These are phyloP conservation scores for Toxostoma redivivum DNA, from an alignment of 2,113 vertebrate genomes.

Conservation along the genomic window DNA sequence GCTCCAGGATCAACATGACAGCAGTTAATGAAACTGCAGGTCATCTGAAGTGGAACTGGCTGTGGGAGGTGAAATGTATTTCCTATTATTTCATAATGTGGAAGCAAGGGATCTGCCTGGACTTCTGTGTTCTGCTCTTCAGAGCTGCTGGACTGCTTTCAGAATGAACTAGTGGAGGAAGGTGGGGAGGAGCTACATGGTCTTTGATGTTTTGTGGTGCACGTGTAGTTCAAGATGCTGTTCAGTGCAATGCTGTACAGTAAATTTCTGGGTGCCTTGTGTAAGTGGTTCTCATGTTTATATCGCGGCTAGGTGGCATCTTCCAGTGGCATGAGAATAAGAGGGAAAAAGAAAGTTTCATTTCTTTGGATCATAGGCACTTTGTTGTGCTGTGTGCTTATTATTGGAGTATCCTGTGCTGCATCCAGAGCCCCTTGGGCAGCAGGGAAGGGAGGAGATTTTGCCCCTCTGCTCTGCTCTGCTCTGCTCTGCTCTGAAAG, in stretches of 20 bases:
- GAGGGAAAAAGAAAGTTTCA: neutral
- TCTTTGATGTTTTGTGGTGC: neutral
- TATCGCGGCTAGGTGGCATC: neutral
- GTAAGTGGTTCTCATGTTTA: neutral
- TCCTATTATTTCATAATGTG: neutral
- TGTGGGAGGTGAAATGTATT: neutral
- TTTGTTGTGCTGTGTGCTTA: neutral
- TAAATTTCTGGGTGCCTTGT: neutral
- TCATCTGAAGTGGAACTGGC: neutral
- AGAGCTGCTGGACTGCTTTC: neutral
- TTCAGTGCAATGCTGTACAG: neutral
- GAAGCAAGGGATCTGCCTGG: neutral
- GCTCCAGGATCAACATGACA: neutral
- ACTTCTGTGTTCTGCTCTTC: neutral
- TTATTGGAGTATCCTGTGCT: neutral
- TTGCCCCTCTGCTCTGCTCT: neutral
- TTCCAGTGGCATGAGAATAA: neutral
- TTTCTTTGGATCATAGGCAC: neutral
- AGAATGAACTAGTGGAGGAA: neutral
- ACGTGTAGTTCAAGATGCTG: neutral
- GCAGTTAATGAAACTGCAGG: neutral
- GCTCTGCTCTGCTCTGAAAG: too few relatives aligned
- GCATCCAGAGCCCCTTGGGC: rapidly evolving
- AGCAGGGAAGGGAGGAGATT: neutral
- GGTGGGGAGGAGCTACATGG: rapidly evolving